Evolutionary conservation across 2,888 invertebrate genomes (phyloP).

Genomic region (Nowickia ferox): DNA sequence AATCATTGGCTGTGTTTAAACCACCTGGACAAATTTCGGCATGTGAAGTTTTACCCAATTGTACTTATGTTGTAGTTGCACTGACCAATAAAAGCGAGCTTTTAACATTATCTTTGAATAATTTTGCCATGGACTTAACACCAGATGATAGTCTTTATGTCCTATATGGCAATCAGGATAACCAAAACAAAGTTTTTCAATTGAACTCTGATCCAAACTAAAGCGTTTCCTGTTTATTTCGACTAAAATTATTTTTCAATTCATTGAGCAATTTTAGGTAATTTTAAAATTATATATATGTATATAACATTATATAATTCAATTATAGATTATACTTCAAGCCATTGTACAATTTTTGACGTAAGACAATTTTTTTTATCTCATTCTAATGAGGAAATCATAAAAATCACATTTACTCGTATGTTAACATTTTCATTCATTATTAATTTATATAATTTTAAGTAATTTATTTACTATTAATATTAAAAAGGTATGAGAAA

Average conservation of each 20-base stretch:
- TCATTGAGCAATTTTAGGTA: conserved; percentile 36
- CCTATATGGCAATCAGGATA: conserved; percentile 85
- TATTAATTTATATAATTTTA: too few relatives aligned
- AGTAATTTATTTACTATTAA: too few relatives aligned
- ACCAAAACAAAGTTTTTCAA: conserved; percentile 86
- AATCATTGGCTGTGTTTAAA: conserved; percentile 90
- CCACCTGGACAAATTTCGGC: conserved; percentile 89
- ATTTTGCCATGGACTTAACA: conserved; percentile 77
- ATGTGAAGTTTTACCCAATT: conserved; percentile 90
- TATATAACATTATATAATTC: too few relatives aligned
- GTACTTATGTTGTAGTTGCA: conserved; percentile 88
- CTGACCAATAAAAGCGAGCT: conserved; percentile 87
- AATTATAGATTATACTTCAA: conserved; percentile 38
- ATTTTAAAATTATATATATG: conserved; percentile 16
- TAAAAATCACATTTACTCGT: background rate
- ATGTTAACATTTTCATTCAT: too few relatives aligned
- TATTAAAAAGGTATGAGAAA: too few relatives aligned
- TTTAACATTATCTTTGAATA: conserved; percentile 86
- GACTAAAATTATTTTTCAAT: conserved; percentile 9
- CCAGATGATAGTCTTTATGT: conserved; percentile 78
- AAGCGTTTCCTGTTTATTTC: background rate
- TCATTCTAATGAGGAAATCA: background rate
- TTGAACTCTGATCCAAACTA: conserved; percentile 78
- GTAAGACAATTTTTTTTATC: conserved; percentile 4
- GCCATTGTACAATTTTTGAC: conserved; percentile 14